Conservation (phyloP, 2,113 vertebrate species). For the Ascaphus truei region DNA sequence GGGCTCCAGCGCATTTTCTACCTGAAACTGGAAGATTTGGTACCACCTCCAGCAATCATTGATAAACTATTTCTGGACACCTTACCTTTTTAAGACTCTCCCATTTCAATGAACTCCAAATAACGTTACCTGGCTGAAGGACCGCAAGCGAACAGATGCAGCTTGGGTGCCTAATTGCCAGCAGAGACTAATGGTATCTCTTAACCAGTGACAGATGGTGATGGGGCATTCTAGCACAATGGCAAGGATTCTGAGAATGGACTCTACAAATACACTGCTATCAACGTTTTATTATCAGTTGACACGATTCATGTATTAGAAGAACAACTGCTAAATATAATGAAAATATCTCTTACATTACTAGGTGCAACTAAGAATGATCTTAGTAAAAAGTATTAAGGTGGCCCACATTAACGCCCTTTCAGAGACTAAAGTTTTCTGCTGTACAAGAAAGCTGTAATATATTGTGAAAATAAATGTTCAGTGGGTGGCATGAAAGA, state of each 20-base stretch:
- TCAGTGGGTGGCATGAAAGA: conserved; percentile 76
- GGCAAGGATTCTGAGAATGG: conserved; percentile 62
- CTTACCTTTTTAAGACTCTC: conserved; percentile 84
- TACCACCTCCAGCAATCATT: conserved; percentile 98
- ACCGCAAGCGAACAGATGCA: conserved; percentile 44
- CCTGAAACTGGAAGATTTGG: conserved; percentile 97
- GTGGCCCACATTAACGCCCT: conserved; percentile 61
- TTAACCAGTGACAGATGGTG: conserved; percentile 60
- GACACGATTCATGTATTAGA: conserved; percentile 56
- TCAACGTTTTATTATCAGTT: conserved; percentile 65
- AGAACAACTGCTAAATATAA: conserved; percentile 54
- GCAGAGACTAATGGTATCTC: conserved; percentile 49
- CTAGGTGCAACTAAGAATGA: conserved; percentile 51
- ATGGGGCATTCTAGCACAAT: conserved; percentile 61
- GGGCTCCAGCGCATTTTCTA: conserved; percentile 99
- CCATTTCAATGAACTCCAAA: conserved; percentile 51
- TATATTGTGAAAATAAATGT: conserved; percentile 67
- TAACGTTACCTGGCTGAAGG: conserved; percentile 39
- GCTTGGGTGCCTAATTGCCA: conserved; percentile 39
- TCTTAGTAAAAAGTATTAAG: conserved; percentile 45
- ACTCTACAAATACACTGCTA: conserved; percentile 62
- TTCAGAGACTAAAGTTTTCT: conserved; percentile 70
- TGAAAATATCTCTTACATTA: conserved; percentile 43
- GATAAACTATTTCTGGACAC: conserved; percentile 99
- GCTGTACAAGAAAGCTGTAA: conserved; percentile 47